Evolutionary conservation across 2,797 vertebrate genomes (phyloP).

Genomic region (Triplophysa yarkandensis): DNA sequence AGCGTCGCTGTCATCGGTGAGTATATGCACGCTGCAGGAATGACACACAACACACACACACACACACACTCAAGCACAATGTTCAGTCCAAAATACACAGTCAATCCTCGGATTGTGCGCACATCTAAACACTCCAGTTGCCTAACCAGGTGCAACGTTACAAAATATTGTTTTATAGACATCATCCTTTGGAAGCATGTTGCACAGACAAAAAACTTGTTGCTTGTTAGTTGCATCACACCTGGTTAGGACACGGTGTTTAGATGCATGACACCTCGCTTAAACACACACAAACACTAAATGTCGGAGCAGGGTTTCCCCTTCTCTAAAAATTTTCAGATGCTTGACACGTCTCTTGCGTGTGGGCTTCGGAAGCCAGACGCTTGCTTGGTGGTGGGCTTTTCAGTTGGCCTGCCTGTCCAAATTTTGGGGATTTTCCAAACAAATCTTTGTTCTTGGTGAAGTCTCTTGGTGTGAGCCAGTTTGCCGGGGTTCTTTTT

Average conservation of each 20-base stretch:
- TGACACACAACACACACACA: not conserved
- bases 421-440: conserved; percentile 30
- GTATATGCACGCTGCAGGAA: conserved; percentile 25
- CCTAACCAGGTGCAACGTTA: not conserved
- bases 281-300: conserved; percentile 5
- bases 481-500: conserved; percentile 48
- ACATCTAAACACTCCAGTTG: not conserved
- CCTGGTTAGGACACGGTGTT: not conserved
- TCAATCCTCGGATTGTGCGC: not conserved
- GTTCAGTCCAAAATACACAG: too few relatives aligned
- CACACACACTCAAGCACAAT: not conserved
- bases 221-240: not conserved
- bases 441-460: conserved; percentile 25
- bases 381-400: conserved; percentile 26
- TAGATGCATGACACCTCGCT: not conserved
- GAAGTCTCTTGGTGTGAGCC: conserved; percentile 53
- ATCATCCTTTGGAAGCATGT: not conserved
- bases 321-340: not conserved
- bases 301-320: conserved; percentile 16
- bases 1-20: conserved; percentile 68
- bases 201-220: not conserved
- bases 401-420: conserved; percentile 22
- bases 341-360: not conserved
- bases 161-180: too few relatives aligned
- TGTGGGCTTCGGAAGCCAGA: conserved; percentile 22